Evolutionary conservation across 2,113 vertebrate species (phyloP).

Genomic region (Hippotragus niger): DNA sequence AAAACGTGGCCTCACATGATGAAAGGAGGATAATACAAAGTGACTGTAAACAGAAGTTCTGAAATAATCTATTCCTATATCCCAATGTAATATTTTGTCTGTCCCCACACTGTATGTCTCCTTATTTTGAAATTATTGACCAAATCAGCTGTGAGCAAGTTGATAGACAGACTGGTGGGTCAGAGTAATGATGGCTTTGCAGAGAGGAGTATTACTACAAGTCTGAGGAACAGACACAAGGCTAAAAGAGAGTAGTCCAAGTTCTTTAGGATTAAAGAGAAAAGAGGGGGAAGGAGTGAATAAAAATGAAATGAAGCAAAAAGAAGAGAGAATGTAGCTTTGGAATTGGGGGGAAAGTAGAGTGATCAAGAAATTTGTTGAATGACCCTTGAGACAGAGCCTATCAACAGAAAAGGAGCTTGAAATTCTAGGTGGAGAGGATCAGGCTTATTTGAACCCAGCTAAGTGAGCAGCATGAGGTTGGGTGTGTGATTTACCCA

Average conservation of each 20-base stretch:
- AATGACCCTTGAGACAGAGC: not conserved
- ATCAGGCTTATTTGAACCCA: not conserved
- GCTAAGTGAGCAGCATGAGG: not conserved
- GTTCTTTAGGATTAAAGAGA: not conserved
- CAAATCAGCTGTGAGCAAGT: not conserved
- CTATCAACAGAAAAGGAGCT: not conserved
- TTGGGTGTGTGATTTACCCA: not conserved
- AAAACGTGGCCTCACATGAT: not conserved
- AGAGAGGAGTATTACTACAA: not conserved
- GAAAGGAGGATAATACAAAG: not conserved
- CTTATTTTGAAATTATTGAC: not conserved
- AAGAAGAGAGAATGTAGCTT: not conserved
- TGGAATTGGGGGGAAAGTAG: not conserved
- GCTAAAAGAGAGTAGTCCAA: not conserved
- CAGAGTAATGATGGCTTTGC: not conserved
- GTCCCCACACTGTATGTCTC: not conserved
- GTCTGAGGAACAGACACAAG: not conserved
- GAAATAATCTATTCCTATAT: not conserved
- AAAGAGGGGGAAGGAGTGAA: not conserved
- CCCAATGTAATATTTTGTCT: not conserved
- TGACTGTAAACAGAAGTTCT: not conserved
- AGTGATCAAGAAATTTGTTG: not conserved
- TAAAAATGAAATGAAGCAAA: not conserved
- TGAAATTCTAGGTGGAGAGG: not conserved
- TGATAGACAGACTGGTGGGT: not conserved